Conservation (phyloP, 92 coral and sea anemone genomes). For the Siderastrea siderea region DNA sequence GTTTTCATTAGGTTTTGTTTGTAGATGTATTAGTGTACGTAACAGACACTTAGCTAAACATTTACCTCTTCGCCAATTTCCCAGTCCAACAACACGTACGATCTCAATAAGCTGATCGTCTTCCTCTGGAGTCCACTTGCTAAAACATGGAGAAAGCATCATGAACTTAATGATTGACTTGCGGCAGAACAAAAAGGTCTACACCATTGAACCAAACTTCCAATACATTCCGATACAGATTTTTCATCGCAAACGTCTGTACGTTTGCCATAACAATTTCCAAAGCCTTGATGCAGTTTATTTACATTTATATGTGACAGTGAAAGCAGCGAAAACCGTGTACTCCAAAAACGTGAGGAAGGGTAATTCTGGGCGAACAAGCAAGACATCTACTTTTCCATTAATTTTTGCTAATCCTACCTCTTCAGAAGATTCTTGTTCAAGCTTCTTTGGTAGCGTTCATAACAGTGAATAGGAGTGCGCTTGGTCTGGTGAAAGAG, state of each 20-base stretch:
- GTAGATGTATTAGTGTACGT: no score
- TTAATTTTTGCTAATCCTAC: slow-evolving; percentile 37
- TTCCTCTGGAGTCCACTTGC: slow-evolving; percentile 89
- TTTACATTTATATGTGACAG: no score
- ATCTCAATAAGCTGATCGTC: slow-evolving; percentile 79
- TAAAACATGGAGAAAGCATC: slow-evolving; percentile 9
- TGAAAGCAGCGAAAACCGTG: no score
- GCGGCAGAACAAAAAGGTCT: neutral
- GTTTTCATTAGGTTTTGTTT: no score
- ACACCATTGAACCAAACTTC: no score
- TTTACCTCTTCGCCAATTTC: slow-evolving; percentile 88
- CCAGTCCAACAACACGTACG: slow-evolving; percentile 79
- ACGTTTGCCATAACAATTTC: no score
- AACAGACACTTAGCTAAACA: no score
- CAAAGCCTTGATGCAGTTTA: no score
- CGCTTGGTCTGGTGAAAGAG: slow-evolving; percentile 82
- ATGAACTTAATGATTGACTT: neutral
- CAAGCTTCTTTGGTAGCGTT: slow-evolving; percentile 90
- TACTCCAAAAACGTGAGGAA: neutral
- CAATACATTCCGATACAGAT: no score
- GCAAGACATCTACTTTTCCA: neutral
- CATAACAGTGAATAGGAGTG: slow-evolving; percentile 86
- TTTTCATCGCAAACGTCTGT: no score
- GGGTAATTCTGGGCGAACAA: no score
- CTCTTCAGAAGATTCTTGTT: slow-evolving; percentile 85